Evolutionary conservation across 2,888 invertebrate species (phyloP), one percentile per base, ranked within the genome.

Genomic region (Plagiodera versicolora): DNA sequence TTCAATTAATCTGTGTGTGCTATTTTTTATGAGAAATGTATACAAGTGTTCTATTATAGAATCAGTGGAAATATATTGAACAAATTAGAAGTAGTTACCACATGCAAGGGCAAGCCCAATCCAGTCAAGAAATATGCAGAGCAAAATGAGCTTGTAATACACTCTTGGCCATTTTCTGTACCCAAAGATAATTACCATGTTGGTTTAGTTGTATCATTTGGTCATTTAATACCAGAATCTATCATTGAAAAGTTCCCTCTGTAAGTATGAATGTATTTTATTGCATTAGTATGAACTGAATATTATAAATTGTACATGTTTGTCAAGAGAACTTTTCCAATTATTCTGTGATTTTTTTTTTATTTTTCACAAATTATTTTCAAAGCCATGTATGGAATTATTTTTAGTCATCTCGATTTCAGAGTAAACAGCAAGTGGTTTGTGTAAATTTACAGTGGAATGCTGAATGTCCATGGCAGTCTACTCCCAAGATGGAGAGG

Each of bases 401-500:
- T 44, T 44, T 44, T 14, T 3, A 44, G 44, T 28, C 28, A 8
- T 28, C 32, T 32, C 9, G 10, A 32, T 32, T 32, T 32, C 32
- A 32, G 32, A 32, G 32, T 32, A 32, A 32, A 11, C 32, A 6
- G 11, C 32, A 32, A 32, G 10, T 39, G 14, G 39, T 39, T 39
- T 47, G 16, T 44, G 17, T 47, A 48, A 51, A 56, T 61, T 82
- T 82, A 56, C 76, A 93, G 92, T 72, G 96, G 96, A 20, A 94
- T 97, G 84, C 82, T 97, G 30, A 98, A 98, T 83, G 90, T 97
- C 0, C 98, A 98, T 80, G 94, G 91, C 0, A 96, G 96, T 80
- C 79, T 97, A 51, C 80, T 98, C 64, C 98, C 98, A 0, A 84
- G 90, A 57, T 97, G 95, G 94, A 84, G 97, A 69, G 98, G 98